These are phyloP conservation scores for Metridium senile DNA, from an alignment of 92 coral and sea anemone genomes.

Conservation along the genomic window DNA sequence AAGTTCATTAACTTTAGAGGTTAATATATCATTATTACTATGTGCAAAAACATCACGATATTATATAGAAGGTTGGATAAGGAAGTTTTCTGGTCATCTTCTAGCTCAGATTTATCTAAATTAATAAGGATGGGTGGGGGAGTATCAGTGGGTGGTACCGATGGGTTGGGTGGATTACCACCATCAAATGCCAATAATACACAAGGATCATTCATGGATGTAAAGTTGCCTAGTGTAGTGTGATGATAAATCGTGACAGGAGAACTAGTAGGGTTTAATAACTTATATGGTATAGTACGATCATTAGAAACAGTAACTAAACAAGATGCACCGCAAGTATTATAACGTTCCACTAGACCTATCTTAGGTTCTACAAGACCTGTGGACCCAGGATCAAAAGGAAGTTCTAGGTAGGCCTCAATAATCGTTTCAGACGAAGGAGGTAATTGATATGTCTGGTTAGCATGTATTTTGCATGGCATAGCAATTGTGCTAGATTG, in stretches of 20 bases:
- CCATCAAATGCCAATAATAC: conserved; percentile 1
- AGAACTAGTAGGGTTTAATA: conserved; percentile 34
- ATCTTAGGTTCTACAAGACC: conserved; percentile 53
- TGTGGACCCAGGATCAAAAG: conserved; percentile 11
- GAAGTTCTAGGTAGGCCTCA: conserved; percentile 26
- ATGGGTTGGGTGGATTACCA: not conserved
- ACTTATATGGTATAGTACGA: conserved; percentile 30
- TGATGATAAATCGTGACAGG: conserved; percentile 24
- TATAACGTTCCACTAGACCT: conserved; percentile 31
- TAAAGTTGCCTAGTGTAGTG: conserved; percentile 39
- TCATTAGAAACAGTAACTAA: conserved; percentile 27
- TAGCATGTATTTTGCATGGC: conserved; percentile 20
- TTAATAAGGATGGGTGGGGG: not conserved
- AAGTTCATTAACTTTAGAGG: conserved; percentile 26
- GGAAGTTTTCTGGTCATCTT: conserved; percentile 14
- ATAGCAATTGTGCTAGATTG: not conserved
- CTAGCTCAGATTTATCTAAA: conserved; percentile 2
- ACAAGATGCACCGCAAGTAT: conserved; percentile 31
- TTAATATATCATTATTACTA: not conserved
- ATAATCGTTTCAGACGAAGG: conserved; percentile 53
- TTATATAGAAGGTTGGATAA: conserved; percentile 16
- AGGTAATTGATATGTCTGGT: conserved; percentile 29
- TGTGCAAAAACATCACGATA: conserved; percentile 47
- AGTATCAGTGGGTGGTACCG: not conserved
- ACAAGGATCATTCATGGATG: conserved; percentile 2